Evolutionary conservation across 64 coral and sea anemone species (phyloP), one percentile per base, ranked within the genome.

Genomic region (Orbicella faveolata): DNA sequence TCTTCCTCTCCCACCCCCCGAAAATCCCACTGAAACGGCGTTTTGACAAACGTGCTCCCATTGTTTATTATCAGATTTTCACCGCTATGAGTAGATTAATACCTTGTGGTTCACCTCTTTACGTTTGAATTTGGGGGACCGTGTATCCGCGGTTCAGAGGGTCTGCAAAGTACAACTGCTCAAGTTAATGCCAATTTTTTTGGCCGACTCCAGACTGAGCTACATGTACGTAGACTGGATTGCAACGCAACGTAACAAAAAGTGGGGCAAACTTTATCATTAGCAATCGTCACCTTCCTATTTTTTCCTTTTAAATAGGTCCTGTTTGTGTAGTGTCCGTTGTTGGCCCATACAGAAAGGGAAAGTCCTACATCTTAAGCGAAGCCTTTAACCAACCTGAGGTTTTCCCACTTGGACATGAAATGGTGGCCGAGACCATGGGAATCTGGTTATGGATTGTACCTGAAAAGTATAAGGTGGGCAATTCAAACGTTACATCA

Each of bases 381-480:
- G 37, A 90, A 66, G 78, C 64, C 13, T 90, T 90, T 80, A 25
- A 90, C 44, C 88, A 80, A 52, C 61, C 61, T 4, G 76, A 74
- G 78, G 67, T 90, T 6, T 90, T 90, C 69, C 79, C 79, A 6
- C 63, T 90, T 64, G 88, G 88, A 26, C 88, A 90, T 30, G 48
- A 80, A 44, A 52, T 90, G 19, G 88, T 69, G 63, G 59, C 88
- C 23, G 61, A 90, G 88, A 90, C 88, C 66, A 90, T 90, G 88
- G 88, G 88, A 82, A 90, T 90, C n/a, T 90, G 88, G 88, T 21
- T 90, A 36, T 90, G 78, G 76, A 78, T 90, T n/a, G 77, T 90
- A 36, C 63, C 76, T 12, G 61, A 81, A 62, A 90, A 81, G 81
- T 90, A 72, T 70, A 70, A 70, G 67, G 67, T 70, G 67, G 23